Conservation (phyloP, 2,113 vertebrate species). For the Psephotus haematonotus region DNA sequence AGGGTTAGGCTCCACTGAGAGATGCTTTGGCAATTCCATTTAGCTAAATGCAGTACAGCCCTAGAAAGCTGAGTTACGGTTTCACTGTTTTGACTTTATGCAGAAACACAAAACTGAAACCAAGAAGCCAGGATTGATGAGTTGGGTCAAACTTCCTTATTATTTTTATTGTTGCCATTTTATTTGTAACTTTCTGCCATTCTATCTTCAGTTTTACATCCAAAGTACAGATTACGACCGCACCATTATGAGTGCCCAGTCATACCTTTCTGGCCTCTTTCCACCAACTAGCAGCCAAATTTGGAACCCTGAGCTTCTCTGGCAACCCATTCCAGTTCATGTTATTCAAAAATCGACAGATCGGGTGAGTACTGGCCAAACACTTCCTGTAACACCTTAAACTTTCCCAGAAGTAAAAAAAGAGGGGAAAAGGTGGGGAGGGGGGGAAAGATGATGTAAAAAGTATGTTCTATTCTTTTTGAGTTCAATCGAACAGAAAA, state of each 20-base stretch:
- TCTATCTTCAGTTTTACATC: constrained; percentile 81
- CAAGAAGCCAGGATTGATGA: neutral
- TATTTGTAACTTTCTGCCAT: neutral
- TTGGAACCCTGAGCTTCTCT: constrained; percentile 78
- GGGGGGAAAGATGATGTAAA: neutral
- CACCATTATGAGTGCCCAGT: constrained; percentile 91
- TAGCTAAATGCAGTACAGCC: neutral
- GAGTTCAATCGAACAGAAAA: neutral
- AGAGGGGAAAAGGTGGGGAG: neutral
- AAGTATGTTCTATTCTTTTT: neutral
- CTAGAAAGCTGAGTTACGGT: neutral
- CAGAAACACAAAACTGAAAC: neutral
- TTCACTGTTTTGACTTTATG: neutral
- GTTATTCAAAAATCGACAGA: constrained; percentile 78
- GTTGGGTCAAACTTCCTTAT: neutral
- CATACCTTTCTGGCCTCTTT: constrained; percentile 86
- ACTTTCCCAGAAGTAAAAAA: neutral
- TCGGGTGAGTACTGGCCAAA: constrained; percentile 68
- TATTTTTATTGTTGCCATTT: neutral
- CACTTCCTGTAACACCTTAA: neutral
- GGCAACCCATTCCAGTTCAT: constrained; percentile 91
- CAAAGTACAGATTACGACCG: constrained; percentile 89
- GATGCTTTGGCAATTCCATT: neutral
- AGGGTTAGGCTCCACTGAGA: neutral
- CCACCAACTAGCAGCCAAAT: constrained; percentile 74